Conservation (phyloP, 1,140 invertebrate species). For the Gonioctena quinquepunctata region DNA sequence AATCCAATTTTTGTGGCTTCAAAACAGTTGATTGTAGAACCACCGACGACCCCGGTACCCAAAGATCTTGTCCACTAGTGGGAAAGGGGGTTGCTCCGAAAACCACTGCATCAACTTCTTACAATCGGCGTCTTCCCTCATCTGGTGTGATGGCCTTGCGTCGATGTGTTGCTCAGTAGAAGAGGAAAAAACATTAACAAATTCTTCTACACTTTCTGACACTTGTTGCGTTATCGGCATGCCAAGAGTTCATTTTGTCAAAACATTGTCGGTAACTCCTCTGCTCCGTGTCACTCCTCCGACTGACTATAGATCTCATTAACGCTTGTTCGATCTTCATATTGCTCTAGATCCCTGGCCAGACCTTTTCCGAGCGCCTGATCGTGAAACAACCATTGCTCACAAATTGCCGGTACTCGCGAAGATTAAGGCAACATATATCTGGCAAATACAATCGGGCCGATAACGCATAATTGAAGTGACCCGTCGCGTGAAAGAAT, state of each 20-base stretch:
- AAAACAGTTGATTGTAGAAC: slow-evolving; percentile 53
- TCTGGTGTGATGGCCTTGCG: slow-evolving; percentile 40
- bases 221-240: slow-evolving; percentile 1
- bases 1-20: too few relatives aligned
- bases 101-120: slow-evolving; percentile 40
- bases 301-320: slow-evolving; percentile 49
- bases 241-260: slow-evolving; percentile 8
- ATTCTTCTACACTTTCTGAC: too few relatives aligned
- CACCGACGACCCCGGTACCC: slow-evolving; percentile 46
- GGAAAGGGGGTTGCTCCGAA: slow-evolving; percentile 38
- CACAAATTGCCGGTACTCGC: slow-evolving; percentile 15
- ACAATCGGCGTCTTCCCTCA: slow-evolving; percentile 38
- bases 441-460: slow-evolving; percentile 56
- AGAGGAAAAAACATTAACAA: slow-evolving; percentile 17
- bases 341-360: slow-evolving; percentile 54
- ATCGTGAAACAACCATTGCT: slow-evolving; percentile 46
- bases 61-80: slow-evolving; percentile 42
- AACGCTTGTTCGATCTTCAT: slow-evolving; percentile 54
- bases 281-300: slow-evolving; percentile 42
- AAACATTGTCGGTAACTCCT: slow-evolving; percentile 31
- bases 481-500: slow-evolving; percentile 54
- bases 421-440: slow-evolving; percentile 46
- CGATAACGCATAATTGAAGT: slow-evolving; percentile 58
- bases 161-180: slow-evolving; percentile 42
- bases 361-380: slow-evolving; percentile 49